Evolutionary conservation across 64 coral and sea anemone species (phyloP).

Genomic region (Catalaphyllia jardinei): DNA sequence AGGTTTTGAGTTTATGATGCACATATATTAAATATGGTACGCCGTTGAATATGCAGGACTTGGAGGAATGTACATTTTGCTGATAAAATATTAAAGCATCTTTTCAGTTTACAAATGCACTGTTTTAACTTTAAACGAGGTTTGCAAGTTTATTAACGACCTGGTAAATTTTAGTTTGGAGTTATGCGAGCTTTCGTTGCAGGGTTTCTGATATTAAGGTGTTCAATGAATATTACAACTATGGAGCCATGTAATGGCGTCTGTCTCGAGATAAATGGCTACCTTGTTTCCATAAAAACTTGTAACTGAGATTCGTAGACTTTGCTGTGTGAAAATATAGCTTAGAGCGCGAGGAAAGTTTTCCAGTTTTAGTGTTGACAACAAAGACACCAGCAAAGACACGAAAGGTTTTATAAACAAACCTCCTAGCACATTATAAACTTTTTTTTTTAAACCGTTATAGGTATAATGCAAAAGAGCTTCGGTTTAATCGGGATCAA

Average conservation of each 20-base stretch:
- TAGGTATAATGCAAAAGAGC: not conserved
- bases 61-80: slow-evolving; percentile 4
- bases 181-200: not conserved
- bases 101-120: slow-evolving; percentile 3
- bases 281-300: too few relatives aligned
- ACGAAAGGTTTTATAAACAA: not conserved
- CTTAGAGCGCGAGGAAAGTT: too few relatives aligned
- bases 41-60: slow-evolving; percentile 10
- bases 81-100: slow-evolving; percentile 18
- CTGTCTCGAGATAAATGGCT: too few relatives aligned
- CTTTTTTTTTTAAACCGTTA: not conserved
- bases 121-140: not conserved
- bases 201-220: too few relatives aligned
- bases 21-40: not conserved
- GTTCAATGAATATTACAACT: too few relatives aligned
- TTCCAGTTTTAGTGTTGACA: not conserved
- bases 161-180: too few relatives aligned
- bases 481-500: not conserved
- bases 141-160: slow-evolving; percentile 4
- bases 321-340: too few relatives aligned
- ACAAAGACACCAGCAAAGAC: not conserved
- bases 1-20: not conserved
- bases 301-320: too few relatives aligned
- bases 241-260: too few relatives aligned
- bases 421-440: not conserved